Base-by-base conservation (phyloP, 2,888 invertebrate genomes). In the Bedellia somnulentella region DNA sequence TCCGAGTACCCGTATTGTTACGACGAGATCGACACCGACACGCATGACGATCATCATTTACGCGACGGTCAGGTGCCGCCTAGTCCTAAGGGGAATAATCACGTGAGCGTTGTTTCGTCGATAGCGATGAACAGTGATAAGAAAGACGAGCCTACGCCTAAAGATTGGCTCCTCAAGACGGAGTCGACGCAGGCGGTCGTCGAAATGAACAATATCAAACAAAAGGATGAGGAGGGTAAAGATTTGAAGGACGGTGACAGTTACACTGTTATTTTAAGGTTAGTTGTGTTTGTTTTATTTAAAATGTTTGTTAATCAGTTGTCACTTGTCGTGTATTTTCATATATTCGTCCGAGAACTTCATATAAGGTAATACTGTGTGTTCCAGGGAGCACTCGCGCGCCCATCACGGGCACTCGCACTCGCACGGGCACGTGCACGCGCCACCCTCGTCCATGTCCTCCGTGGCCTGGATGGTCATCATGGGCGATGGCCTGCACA, bases 381-480 rank as follows among this genome's bases (percentile, higher is more conserved):
- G 1, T 37, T 35, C 2, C 49, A 79, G 82, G 37, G 86, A 86
- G 44, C 87, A 87, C 43, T 85, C 85, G 13, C 81, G 80, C 18
- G 80, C 81, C 1, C 91, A 91, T 64, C 91, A 92, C 53, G 91
- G 91, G 0, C 93, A 93, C 47, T 88, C 89, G 1, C 92, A 92
- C 57, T 81, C 89, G 1, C 92, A 93, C 55, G 89, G 89, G 0
- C 92, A 92, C 47, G 89, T 90, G 5, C 91, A 91, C 63, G 87
- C 89, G 17, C 88, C 91, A 0, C 91, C 92, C 0, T 83, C 86
- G 17, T 85, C 88, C 37, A 80, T 93, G 52, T 87, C 89, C 5
- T 89, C 91, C 4, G 92, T 95, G 1, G 94, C 92, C 1, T 93
- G 93, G 92, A 94, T 95, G 93, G 93, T 96, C 34, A 87, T 96